Evolutionary conservation across 2,113 vertebrate species (phyloP), one percentile per base, ranked within the genome.

Genomic region (Tyto alba): DNA sequence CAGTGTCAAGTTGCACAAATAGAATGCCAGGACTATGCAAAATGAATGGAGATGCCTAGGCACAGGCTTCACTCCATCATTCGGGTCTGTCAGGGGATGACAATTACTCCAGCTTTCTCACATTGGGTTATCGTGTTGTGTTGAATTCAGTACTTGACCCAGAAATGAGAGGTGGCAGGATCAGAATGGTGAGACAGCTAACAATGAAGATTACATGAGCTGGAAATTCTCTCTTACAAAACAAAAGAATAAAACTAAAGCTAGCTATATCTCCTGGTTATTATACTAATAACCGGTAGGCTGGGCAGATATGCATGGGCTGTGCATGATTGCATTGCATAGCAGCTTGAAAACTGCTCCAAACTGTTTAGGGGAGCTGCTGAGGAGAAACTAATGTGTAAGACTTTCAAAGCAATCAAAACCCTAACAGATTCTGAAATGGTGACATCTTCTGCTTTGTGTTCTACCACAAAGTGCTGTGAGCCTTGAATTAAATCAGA

Each of bases 151-250:
- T 88, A 59, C 64, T 95, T 3, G 3, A 52, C 64, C n/a, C 62
- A 48, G 59, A 93, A 97, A 94, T 85, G 57, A 95, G 80, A 67
- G 38, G 53, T 59, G 79, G 41, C 73, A 93, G 88, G 66, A 95
- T 93, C 87, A 86, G 76, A 84, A 87, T 66, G 52, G 50, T 74
- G 43, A 90, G 81, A 79, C 84, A 79, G 52, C 13, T 47, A 85
- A 82, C 85, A 92, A 40, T 0, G 0, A 67, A 72, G 15, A 59
- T 55, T 76, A 64, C 16, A 43, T 40, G 67, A 73, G 53, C 55
- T 85, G 45, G 57, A 79, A 89, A 60, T 77, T 23, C 16, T 47
- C 55, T 76, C 76, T 73, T 77, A 63, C 27, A 66, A 68, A 90
- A 38, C 0, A 67, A 73, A 80, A 76, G 56, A 80, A 17, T 1